Evolutionary conservation across 2,797 vertebrate species (phyloP), one percentile per base, ranked within the genome.

Genomic region (Epinephelus awoara): DNA sequence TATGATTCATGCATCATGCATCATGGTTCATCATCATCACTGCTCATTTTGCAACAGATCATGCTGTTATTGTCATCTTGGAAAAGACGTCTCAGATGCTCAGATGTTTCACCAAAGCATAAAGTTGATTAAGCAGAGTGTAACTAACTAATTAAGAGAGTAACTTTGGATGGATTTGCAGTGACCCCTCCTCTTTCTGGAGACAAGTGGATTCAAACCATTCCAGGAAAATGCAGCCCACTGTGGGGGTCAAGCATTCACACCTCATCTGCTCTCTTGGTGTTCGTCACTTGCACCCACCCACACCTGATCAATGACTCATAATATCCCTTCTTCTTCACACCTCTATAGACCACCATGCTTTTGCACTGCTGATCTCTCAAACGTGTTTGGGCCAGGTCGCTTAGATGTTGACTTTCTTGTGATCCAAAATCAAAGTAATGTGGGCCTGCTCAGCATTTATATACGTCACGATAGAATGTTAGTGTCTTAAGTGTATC

Each of bases 231-330:
- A 9, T 25, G 8, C 40, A 10, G 7, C 29, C 40, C 54, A 3
- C 23, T 55, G 67, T 13, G 8, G 14, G 4, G 61, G 17, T 63
- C 25, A 18, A 55, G 13, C 2, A 40, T 27, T 75, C 7, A 52
- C 25, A 15, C 27, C 34, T 76, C 4, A 44, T 17, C 3, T 6
- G 4, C 46, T 40, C 9, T 21, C 9, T 54, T 27, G 40, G 19
- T 61, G 9, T 64, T 50, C 14, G 0, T n/a, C 47, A 2, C 18
- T 42, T 69, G 6, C 55, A 67, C 56, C 21, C 23, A 29, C 52
- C 12, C 8, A 52, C 23, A 49, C 61, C 51, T 38, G 58, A 42
- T 1, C 1, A n/a, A 19, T 91, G 75, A 89, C 49, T 88, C 73
- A 85, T 70, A 2, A 21, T 14, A 23, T 47, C 25, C 23, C 47